phyloP scores from a whole-genome alignment of 2,113 vertebrate genomes.

The Nothocercus nigrocapillus region DNA sequence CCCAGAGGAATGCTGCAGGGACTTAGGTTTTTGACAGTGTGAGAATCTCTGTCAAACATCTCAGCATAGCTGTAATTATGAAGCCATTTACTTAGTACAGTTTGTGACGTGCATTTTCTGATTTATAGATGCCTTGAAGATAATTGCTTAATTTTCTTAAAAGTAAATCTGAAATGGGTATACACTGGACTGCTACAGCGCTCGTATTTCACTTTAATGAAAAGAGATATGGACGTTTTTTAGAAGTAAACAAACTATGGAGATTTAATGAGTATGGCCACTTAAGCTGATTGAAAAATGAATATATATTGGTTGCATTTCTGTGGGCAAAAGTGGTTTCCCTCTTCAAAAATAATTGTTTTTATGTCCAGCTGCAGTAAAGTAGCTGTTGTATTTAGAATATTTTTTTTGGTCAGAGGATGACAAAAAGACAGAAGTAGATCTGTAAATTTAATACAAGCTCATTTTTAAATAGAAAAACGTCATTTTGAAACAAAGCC shows the following conservation, averaged over 20 bases:
- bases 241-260: conserved; percentile 27
- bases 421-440: background rate
- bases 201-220: background rate
- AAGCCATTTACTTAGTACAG: conserved; percentile 23
- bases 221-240: background rate
- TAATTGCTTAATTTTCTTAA: conserved; percentile 35
- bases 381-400: background rate
- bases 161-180: conserved; percentile 19
- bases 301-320: conserved; percentile 17
- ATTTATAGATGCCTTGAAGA: conserved; percentile 27
- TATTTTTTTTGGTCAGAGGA: background rate
- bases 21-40: background rate
- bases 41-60: background rate
- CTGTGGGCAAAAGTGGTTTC: conserved; percentile 32
- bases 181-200: background rate
- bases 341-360: conserved; percentile 45
- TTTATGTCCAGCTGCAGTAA: background rate
- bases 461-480: background rate
- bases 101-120: background rate
- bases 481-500: background rate
- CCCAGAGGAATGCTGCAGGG: background rate
- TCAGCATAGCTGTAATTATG: conserved; percentile 10
- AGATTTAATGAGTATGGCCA: conserved; percentile 31
- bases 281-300: conserved; percentile 59
- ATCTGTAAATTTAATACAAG: background rate